Evolutionary conservation across 2,113 vertebrate genomes (phyloP), one percentile per base, ranked within the genome.

Genomic region (Trochalopteron elliotii): DNA sequence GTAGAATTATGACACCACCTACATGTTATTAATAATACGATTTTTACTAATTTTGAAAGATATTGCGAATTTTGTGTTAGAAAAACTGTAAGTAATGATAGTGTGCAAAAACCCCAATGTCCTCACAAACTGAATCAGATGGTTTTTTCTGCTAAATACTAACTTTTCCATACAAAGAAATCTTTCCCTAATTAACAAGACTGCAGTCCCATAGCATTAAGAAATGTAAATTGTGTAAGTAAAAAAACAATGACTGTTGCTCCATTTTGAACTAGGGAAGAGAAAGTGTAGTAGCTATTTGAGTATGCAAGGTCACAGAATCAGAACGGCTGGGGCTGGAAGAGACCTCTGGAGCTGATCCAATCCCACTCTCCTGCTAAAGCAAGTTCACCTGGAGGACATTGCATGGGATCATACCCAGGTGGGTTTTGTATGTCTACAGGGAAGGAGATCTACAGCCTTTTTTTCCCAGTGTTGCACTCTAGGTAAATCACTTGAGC

Each of bases 341-440:
- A 12, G 30, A 53, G 33, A 30, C 24, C 9, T 40, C 45, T n/a
- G 28, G n/a, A 53, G 33, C 42, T 0, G 0, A 47, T 31, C 28
- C 20, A 39, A 39, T 53, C 45, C 20, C 40, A 18, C 5, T 12
- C 9, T 10, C 24, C n/a, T 47, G 28, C 24, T 40, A n/a, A 75
- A 68, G n/a, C 9, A 47, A 27, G 11, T 22, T 75, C 61, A 21
- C n/a, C 45, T 19, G n/a, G 17, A 83, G 5, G 22, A 40, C 11
- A 25, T 3, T 15, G 13, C 16, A 22, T n/a, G 35, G 30, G 11
- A 39, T 39, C 61, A n/a, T 12, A 15, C 9, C 7, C 11, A 8
- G 6, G 28, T 39, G 47, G 3, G 30, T 53, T 76, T 40, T 40
- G 7, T 35, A 10, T 6, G 21, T 31, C 24, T 27, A 8, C 20